Conservation (phyloP, 2,113 vertebrate species). For the Dinomys branickii region DNA sequence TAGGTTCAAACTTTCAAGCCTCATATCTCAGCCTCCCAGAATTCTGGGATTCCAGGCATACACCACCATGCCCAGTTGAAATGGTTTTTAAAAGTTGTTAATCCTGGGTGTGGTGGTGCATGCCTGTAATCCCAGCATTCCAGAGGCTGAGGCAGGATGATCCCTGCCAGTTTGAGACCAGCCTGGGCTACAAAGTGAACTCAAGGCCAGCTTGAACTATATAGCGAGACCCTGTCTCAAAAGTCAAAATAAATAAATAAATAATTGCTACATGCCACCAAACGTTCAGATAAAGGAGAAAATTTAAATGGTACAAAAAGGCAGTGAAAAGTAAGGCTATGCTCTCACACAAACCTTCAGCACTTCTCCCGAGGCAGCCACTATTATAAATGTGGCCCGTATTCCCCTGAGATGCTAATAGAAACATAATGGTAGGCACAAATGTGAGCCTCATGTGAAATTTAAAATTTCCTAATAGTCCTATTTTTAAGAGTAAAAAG, state of each 20-base stretch:
- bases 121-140: no score
- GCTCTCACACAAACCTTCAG: background rate
- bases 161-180: no score
- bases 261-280: background rate
- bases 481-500: background rate
- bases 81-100: background rate
- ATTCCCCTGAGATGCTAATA: background rate
- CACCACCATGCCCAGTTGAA: background rate
- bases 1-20: background rate
- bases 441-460: background rate
- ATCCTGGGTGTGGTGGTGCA: no score
- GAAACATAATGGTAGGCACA: conserved; percentile 9
- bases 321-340: background rate
- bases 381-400: background rate
- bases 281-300: conserved; percentile 33
- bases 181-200: no score
- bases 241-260: background rate
- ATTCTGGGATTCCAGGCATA: background rate
- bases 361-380: background rate
- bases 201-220: no score
- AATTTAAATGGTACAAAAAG: conserved; percentile 4
- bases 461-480: conserved; percentile 8
- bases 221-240: no score
- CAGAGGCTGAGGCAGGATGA: no score
- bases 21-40: background rate